Percentiles rank a stretch among this genome's conserved stretches.
phyloP scores from a whole-genome alignment of 2,797 vertebrate genomes.

The Pogoniulus pusillus region DNA sequence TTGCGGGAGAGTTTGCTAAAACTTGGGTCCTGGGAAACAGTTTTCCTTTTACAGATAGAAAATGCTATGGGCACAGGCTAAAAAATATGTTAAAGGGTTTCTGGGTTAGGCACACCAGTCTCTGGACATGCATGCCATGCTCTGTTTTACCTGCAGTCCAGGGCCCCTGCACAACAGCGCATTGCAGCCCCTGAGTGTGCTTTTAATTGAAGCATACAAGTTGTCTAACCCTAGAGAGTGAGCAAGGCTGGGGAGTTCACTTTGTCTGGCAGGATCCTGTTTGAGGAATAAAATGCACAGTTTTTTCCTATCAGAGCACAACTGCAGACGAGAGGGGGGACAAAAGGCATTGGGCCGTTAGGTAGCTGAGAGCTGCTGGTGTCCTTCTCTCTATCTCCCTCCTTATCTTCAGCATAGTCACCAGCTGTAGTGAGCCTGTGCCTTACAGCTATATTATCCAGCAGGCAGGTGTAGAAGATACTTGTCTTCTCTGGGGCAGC shows the following conservation, averaged over 20 bases:
- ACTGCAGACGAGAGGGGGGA: not conserved
- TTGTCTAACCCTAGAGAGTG: not conserved
- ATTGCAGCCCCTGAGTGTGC: not conserved
- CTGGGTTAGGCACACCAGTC: not conserved
- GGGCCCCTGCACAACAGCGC: not conserved
- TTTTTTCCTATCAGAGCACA: slow-evolving; percentile 3
- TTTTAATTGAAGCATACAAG: not conserved
- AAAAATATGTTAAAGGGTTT: not conserved
- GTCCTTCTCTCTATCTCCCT: slow-evolving; percentile 44
- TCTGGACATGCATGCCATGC: not conserved
- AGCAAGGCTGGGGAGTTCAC: not conserved
- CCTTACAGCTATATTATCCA: slow-evolving; percentile 75
- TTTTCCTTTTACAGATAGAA: not conserved
- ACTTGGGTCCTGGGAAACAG: not conserved
- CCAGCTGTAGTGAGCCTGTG: slow-evolving; percentile 65
- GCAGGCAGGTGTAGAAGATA: slow-evolving; percentile 58
- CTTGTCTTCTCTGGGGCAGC: slow-evolving; percentile 3
- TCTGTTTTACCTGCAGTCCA: not conserved
- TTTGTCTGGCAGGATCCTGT: not conserved
- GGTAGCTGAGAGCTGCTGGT: slow-evolving; percentile 51
- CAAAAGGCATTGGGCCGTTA: slow-evolving; percentile 21
- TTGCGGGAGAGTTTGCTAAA: not conserved
- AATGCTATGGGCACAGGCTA: not conserved
- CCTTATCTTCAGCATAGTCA: slow-evolving; percentile 56
- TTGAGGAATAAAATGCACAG: slow-evolving; percentile 4